phyloP scores from a whole-genome alignment of 2,888 invertebrate genomes.

The Drosophila picticornis region DNA sequence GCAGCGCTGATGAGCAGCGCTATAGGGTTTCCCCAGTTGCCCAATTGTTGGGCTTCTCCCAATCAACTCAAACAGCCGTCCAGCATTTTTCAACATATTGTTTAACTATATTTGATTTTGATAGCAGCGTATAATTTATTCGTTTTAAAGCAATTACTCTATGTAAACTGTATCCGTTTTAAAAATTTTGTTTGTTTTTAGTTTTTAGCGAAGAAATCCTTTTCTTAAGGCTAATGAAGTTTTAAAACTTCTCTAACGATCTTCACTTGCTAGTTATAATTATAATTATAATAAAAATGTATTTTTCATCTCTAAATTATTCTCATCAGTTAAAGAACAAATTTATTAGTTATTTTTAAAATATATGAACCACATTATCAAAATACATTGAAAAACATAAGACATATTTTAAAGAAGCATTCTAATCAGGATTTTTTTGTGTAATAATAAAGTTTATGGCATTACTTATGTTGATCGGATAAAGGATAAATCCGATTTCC shows the following conservation, averaged over 20 bases:
- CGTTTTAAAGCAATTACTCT: not conserved
- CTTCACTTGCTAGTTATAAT: not conserved
- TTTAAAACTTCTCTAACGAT: not conserved
- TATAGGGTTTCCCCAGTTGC: conserved; percentile 42
- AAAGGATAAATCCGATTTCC: not conserved
- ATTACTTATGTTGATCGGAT: not conserved
- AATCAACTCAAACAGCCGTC: not conserved
- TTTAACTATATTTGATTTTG: not conserved
- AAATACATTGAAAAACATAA: not conserved
- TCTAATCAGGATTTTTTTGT: not conserved
- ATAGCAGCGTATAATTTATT: not conserved
- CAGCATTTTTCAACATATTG: conserved; percentile 2
- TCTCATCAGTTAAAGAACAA: not conserved
- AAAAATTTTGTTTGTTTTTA: not conserved
- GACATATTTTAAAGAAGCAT: not conserved
- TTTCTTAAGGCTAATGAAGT: not conserved
- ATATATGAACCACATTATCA: not conserved
- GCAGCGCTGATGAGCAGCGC: conserved; percentile 43
- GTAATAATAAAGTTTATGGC: not conserved
- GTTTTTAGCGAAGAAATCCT: not conserved
- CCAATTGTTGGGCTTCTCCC: conserved; percentile 19
- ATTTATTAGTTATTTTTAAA: not conserved
- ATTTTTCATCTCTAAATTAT: not conserved
- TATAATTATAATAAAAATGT: not conserved
- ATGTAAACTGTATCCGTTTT: not conserved